Evolutionary conservation across 2,888 invertebrate genomes (phyloP), one percentile per base, ranked within the genome.

Genomic region (Hyposoter dolosus): DNA sequence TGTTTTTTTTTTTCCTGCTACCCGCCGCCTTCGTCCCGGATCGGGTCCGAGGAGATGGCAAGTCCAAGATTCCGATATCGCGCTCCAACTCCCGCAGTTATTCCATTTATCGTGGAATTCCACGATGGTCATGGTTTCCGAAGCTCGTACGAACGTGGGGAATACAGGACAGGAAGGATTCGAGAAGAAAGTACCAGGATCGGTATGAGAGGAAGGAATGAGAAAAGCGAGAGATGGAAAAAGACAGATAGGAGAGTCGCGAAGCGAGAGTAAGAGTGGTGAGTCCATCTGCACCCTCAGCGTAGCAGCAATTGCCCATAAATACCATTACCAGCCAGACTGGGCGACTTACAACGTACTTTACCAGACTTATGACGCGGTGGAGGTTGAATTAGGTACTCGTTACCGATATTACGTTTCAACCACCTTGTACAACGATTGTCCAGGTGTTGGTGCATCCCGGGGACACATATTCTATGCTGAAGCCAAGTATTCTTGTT

Each of bases 321-420:
- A 93, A 93, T 91, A 92, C 92, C 91, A 93, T 93, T 93, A 93
- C 90, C 76, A 89, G 89, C 90, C 89, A 89, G 90, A 88, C 88
- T 87, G 89, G 88, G 89, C 91, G 91, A 93, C 92, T 92, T 93
- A 91, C 90, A 92, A 90, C 90, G 90, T 90, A 91, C 91, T 93
- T 92, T 91, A 88, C 89, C 88, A 89, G 92, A 93, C 91, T 93
- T 92, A 93, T 92, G 92, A 93, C 91, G 90, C 90, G 90, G 88
- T 88, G 82, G 88, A 87, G 87, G 90, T 90, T 92, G 91, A 92
- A 93, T 93, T 92, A 93, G 91, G 91, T 92, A 92, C 92, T 93
- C 90, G 92, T 92, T 92, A 92, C 92, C 84, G 90, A 92, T 92
- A 91, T 92, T 93, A 92, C 91, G 91, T 92, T 92, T 90, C 91